These are phyloP conservation scores for Ia io DNA, from an alignment of 2,113 vertebrate genomes.

Conservation along the genomic window DNA sequence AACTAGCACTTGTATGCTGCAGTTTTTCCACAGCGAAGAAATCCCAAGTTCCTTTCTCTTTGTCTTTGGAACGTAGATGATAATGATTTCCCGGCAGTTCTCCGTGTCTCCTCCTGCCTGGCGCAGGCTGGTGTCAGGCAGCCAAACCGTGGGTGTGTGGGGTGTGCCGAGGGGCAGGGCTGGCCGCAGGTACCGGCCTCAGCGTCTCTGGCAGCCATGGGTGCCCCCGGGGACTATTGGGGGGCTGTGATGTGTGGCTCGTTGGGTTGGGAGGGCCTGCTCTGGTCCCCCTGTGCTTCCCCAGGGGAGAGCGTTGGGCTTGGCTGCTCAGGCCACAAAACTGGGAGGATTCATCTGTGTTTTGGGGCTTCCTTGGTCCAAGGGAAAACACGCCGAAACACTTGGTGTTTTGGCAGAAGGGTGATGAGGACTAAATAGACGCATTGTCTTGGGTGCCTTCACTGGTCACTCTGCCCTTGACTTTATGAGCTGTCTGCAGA, in stretches of 20 bases:
- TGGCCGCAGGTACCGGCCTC: not conserved
- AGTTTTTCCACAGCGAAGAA: not conserved
- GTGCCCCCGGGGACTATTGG: not conserved
- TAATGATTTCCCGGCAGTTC: conserved; percentile 20
- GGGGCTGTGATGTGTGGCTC: not conserved
- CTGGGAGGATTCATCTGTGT: not conserved
- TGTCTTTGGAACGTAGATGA: conserved; percentile 1
- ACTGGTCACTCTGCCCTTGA: conserved; percentile 24
- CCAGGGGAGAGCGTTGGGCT: not conserved
- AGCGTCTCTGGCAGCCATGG: not conserved
- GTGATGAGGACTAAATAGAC: conserved; percentile 25
- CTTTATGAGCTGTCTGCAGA: conserved; percentile 52
- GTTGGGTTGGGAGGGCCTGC: not conserved
- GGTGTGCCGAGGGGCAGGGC: not conserved
- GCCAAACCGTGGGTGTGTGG: conserved; percentile 14
- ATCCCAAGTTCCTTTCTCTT: not conserved
- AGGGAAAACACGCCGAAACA: conserved; percentile 43
- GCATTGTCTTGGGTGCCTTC: conserved; percentile 51
- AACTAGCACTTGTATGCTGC: not conserved
- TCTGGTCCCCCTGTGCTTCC: not conserved
- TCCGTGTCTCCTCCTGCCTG: not conserved
- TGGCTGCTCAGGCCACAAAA: not conserved
- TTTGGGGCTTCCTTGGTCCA: conserved; percentile 11
- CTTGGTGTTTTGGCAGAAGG: conserved; percentile 59
- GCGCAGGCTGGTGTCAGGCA: not conserved